Evolutionary conservation across 1,140 invertebrate species (phyloP), one percentile per base, ranked within the genome.

Genomic region (Andrena cerasifolii): DNA sequence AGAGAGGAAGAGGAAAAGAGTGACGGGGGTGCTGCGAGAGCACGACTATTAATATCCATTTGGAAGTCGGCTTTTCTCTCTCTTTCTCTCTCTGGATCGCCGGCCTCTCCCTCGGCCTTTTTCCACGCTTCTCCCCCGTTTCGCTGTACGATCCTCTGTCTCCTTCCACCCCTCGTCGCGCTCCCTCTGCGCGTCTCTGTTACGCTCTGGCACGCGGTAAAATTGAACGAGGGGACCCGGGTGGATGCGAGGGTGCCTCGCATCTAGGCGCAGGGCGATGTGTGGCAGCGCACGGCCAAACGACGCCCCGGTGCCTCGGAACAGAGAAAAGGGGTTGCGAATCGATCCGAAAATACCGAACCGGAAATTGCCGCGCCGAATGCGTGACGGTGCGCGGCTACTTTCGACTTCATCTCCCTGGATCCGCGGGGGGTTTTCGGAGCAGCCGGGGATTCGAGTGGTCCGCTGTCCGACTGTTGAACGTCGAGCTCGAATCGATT

Each of bases 21-120:
- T n/a, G 26, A 6, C 7, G 49, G 79, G 58, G 83, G 78, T 78
- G 71, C 77, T 33, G 3, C 84, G 80, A 74, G 89, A 81, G 83
- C 84, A 87, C 80, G 84, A 88, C 90, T 91, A 90, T 90, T 90
- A 90, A 90, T 90, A 90, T 91, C 89, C 89, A 90, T 89, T 90
- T 89, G 81, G 88, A 86, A 87, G 80, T 82, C 78, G 74, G 79
- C 75, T 73, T 78, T 82, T 80, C 76, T 77, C 67, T 33, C 65
- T 26, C 49, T 58, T 67, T 71, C 51, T 54, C 77, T 80, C 65
- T 82, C 78, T 79, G 66, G 73, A 80, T 62, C n/a, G 1, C 4
- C 21, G 16, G 3, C n/a, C 6, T 79, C 54, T 79, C 73, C 66
- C 24, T 67, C 40, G 73, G 61, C 49, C 65, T 58, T 53, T 66